Evolutionary conservation across 2,113 vertebrate genomes (phyloP).

Genomic region (Tamias sibiricus): DNA sequence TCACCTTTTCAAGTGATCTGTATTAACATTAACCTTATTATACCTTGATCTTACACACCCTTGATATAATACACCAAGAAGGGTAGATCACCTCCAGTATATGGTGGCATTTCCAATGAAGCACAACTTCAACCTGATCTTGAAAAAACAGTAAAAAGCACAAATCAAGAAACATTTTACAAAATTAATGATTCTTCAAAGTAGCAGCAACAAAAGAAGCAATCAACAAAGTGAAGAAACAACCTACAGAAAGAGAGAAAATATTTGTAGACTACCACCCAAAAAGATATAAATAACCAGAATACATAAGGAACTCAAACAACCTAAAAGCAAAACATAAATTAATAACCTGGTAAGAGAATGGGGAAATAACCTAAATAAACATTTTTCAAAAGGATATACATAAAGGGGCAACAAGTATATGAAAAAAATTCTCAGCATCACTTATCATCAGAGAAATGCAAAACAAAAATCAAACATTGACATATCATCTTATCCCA

Average conservation of each 20-base stretch:
- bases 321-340: background rate
- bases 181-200: background rate
- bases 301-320: background rate
- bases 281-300: background rate
- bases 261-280: background rate
- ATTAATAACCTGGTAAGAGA: background rate
- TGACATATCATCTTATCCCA: background rate
- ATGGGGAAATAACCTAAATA: background rate
- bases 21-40: background rate
- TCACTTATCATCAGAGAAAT: background rate
- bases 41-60: background rate
- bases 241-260: background rate
- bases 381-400: background rate
- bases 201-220: background rate
- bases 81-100: background rate
- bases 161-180: background rate
- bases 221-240: background rate
- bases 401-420: background rate
- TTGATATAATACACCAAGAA: background rate
- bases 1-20: background rate
- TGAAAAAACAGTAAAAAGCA: background rate
- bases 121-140: background rate
- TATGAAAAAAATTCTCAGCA: background rate
- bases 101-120: background rate
- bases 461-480: background rate